A percentile compares a stretch with the other conserved stretches of the same genome.
Conservation (phyloP, 35 echinoderm and acorn worm species). For the Stichopus chloronotus region DNA sequence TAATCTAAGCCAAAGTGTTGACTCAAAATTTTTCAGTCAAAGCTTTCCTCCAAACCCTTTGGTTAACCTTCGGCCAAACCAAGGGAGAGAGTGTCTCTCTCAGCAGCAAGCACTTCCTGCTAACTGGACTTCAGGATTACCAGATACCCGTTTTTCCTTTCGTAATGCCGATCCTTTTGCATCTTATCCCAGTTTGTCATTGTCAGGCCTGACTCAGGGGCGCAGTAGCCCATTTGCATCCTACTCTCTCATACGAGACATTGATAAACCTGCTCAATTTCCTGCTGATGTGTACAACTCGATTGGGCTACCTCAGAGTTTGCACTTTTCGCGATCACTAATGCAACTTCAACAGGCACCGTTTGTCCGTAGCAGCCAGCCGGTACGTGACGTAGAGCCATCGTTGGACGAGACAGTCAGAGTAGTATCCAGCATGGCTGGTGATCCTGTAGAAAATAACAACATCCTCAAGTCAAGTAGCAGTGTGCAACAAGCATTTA, state of each 20-base stretch:
- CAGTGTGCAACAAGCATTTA: conserved; percentile 67
- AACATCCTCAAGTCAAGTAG: conserved; percentile 80
- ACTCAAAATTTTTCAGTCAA: conserved; percentile 68
- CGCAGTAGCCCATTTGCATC: conserved; percentile 53
- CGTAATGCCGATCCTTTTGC: conserved; percentile 22
- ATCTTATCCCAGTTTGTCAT: conserved; percentile 27
- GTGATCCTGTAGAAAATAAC: conserved; percentile 60
- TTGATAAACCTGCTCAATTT: conserved; percentile 29
- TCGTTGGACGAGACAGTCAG: conserved; percentile 1
- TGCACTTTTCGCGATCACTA: conserved; percentile 43
- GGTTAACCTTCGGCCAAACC: conserved; percentile 39
- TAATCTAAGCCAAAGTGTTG: conserved; percentile 84
- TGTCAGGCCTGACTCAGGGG: conserved; percentile 31
- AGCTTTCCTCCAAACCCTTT: conserved; percentile 26
- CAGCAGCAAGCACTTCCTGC: conserved; percentile 50
- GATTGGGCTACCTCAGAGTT: conserved; percentile 26
- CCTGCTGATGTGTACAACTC: conserved; percentile 51
- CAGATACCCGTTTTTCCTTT: conserved; percentile 32
- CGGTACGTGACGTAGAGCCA: conserved; percentile 25
- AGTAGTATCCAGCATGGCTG: conserved; percentile 28
- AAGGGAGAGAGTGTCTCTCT: conserved; percentile 58
- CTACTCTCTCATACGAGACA: conserved; percentile 29
- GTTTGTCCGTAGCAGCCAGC: background rate
- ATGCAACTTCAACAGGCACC: conserved; percentile 58
- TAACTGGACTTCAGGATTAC: conserved; percentile 38